Conservation (phyloP, 2,113 vertebrate genomes). For the Motacilla alba region DNA sequence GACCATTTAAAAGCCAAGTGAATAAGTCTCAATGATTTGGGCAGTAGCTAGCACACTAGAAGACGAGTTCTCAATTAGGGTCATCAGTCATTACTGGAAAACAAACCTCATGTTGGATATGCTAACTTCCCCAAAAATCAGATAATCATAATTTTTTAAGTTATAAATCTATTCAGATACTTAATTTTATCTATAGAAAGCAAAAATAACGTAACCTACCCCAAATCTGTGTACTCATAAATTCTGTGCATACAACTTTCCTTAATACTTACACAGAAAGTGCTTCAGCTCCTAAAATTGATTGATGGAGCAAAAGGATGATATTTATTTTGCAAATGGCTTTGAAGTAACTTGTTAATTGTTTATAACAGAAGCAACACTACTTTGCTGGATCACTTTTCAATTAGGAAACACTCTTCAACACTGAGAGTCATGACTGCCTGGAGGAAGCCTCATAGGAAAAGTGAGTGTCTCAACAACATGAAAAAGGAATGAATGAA, state of each 20-base stretch:
- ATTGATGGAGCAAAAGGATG: neutral
- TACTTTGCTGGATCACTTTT: neutral
- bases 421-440: neutral
- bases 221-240: neutral
- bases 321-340: neutral
- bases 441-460: neutral
- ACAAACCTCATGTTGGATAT: neutral
- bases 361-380: neutral
- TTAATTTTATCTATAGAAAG: neutral
- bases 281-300: neutral
- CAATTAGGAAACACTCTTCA: neutral
- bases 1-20: neutral
- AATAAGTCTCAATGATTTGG: neutral
- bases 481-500: neutral
- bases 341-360: neutral
- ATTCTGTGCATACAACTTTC: neutral
- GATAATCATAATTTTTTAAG: neutral
- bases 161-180: neutral
- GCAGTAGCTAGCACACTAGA: neutral
- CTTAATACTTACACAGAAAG: neutral
- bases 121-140: neutral
- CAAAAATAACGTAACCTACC: neutral
- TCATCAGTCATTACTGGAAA: neutral
- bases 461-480: neutral
- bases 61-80: neutral